These are phyloP conservation scores for Promerops cafer DNA, from an alignment of 2,113 vertebrate species.

Conservation along the genomic window DNA sequence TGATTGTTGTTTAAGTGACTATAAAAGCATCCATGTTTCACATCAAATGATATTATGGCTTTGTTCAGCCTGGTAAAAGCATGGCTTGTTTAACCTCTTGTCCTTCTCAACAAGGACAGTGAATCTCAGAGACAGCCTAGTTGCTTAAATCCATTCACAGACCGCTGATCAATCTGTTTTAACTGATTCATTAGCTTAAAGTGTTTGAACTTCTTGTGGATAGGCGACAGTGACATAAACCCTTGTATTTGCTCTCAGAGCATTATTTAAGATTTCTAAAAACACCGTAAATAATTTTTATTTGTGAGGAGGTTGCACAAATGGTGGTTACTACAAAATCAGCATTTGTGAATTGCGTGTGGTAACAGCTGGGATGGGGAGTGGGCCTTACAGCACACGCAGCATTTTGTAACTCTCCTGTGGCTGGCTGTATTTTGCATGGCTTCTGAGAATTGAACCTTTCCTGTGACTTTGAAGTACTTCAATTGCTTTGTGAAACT, in stretches of 20 bases:
- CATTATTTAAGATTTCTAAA: background rate
- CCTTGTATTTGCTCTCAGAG: background rate
- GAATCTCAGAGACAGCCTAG: background rate
- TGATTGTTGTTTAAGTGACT: background rate
- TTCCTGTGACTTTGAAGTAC: background rate
- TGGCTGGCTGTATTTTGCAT: background rate
- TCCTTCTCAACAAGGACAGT: background rate
- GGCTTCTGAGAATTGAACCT: background rate
- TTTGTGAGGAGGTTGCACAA: background rate
- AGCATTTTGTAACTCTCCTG: background rate
- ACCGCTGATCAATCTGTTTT: background rate
- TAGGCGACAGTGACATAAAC: background rate
- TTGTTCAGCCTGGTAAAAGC: background rate
- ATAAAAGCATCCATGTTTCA: background rate
- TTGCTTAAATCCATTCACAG: background rate
- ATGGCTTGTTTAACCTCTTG: background rate
- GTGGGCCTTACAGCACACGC: rapidly evolving
- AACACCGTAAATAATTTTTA: background rate
- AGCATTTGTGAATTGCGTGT: background rate
- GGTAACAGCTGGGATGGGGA: background rate
- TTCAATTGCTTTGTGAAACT: background rate
- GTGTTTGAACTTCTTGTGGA: background rate
- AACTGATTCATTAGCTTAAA: background rate
- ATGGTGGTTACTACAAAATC: background rate
- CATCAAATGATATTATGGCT: background rate